Conservation (phyloP, 2,888 invertebrate genomes). For the Dusona sp. region DNA sequence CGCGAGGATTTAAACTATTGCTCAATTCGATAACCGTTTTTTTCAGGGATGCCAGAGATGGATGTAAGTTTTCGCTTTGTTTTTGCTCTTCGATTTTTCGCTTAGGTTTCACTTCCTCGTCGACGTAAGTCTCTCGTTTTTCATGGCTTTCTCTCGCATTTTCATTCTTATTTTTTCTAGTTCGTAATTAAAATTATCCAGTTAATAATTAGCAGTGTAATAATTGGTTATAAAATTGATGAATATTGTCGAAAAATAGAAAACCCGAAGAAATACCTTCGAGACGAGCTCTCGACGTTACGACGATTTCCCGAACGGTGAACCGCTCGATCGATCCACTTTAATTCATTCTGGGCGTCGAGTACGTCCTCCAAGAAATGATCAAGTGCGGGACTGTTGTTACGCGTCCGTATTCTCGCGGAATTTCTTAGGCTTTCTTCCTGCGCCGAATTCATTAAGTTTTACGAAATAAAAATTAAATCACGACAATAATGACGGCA, state of each 20-base stretch:
- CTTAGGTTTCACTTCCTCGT: conserved; percentile 67
- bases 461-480: not conserved
- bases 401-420: conserved; percentile 46
- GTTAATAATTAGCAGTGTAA: not conserved
- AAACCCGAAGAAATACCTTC: conserved; percentile 32
- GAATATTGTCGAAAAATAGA: not conserved
- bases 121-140: conserved; percentile 54
- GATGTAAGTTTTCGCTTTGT: conserved; percentile 11
- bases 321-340: conserved; percentile 78
- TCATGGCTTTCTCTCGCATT: not conserved
- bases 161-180: conserved; percentile 9
- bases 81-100: conserved; percentile 52
- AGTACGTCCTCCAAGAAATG: conserved; percentile 77
- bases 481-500: not conserved
- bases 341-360: conserved; percentile 76
- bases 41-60: conserved; percentile 74
- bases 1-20: conserved; percentile 67
- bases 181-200: not conserved
- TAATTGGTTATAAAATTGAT: not conserved
- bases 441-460: not conserved
- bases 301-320: conserved; percentile 39
- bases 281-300: not conserved
- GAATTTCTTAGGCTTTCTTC: not conserved
- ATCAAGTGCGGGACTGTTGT: conserved; percentile 73
- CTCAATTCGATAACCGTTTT: conserved; percentile 73